These are phyloP conservation scores for Sciaenops ocellatus DNA, from an alignment of 2,797 vertebrate genomes.

Conservation along the genomic window DNA sequence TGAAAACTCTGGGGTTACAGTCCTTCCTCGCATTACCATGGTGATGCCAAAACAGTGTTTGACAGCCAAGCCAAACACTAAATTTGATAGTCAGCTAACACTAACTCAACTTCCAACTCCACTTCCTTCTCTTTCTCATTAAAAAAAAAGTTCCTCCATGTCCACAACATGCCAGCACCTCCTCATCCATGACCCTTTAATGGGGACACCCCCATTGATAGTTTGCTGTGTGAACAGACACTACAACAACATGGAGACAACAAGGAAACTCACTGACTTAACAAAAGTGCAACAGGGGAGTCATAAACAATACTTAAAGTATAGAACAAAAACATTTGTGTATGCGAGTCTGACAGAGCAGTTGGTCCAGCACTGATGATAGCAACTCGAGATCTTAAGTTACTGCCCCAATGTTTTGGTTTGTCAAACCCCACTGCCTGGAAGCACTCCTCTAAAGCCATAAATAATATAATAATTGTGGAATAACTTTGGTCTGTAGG, in stretches of 20 bases:
- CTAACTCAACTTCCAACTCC: slow-evolving; percentile 70
- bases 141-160: slow-evolving; percentile 42
- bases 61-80: slow-evolving; percentile 76
- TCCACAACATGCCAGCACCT: slow-evolving; percentile 40
- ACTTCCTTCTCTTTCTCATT: slow-evolving; percentile 69
- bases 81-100: slow-evolving; percentile 69
- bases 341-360: slow-evolving; percentile 43
- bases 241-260: slow-evolving; percentile 31
- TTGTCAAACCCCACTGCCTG: slow-evolving; percentile 72
- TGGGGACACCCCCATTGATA: slow-evolving; percentile 41
- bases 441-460: slow-evolving; percentile 67
- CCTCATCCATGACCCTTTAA: slow-evolving; percentile 47
- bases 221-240: slow-evolving; percentile 34
- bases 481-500: slow-evolving; percentile 72
- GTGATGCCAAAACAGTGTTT: slow-evolving; percentile 68
- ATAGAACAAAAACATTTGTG: slow-evolving; percentile 53
- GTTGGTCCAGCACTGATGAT: slow-evolving; percentile 48
- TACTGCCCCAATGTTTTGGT: slow-evolving; percentile 70
- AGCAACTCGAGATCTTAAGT: slow-evolving; percentile 63
- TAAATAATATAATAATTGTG: slow-evolving; percentile 81
- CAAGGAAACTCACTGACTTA: slow-evolving; percentile 25
- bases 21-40: slow-evolving; percentile 64
- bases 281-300: slow-evolving; percentile 24
- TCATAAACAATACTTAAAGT: slow-evolving; percentile 44
- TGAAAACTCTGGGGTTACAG: slow-evolving; percentile 65